Evolutionary conservation across 2,888 invertebrate species (phyloP).

Genomic region (Tenthredo amoena): DNA sequence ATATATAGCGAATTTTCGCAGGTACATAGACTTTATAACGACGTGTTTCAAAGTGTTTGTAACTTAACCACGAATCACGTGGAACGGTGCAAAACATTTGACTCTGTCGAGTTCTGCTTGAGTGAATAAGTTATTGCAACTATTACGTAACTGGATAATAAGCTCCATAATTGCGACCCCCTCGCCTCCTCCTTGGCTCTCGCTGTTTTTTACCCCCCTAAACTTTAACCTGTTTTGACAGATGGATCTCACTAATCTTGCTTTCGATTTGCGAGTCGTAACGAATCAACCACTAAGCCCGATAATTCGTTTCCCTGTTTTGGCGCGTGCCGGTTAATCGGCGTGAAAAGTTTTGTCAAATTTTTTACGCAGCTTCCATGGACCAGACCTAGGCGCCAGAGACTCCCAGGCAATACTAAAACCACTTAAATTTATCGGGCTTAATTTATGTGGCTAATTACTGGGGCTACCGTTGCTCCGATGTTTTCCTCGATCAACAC

Average conservation of each 20-base stretch:
- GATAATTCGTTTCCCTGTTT: conserved; percentile 31
- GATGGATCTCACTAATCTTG: conserved; percentile 16
- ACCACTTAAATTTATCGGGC: conserved; percentile 10
- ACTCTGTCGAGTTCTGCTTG: conserved; percentile 42
- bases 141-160: conserved; percentile 49
- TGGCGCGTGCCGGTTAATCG: conserved; percentile 20
- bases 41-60: conserved; percentile 31
- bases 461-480: not conserved
- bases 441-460: conserved; percentile 41
- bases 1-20: not conserved
- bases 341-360: conserved; percentile 39
- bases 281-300: conserved; percentile 1
- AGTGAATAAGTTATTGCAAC: conserved; percentile 51
- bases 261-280: conserved; percentile 9
- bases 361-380: conserved; percentile 23
- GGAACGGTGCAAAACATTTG: conserved; percentile 49
- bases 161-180: conserved; percentile 20
- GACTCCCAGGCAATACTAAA: not conserved
- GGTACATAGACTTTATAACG: not conserved
- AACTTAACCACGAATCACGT: conserved; percentile 44
- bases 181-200: conserved; percentile 9
- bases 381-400: not conserved
- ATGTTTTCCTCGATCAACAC: conserved; percentile 12
- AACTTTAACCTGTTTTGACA: conserved; percentile 41
- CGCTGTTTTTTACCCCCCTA: not conserved